Evolutionary conservation across 2,888 invertebrate species (phyloP).

Genomic region (Ormyrus nitidulus): DNA sequence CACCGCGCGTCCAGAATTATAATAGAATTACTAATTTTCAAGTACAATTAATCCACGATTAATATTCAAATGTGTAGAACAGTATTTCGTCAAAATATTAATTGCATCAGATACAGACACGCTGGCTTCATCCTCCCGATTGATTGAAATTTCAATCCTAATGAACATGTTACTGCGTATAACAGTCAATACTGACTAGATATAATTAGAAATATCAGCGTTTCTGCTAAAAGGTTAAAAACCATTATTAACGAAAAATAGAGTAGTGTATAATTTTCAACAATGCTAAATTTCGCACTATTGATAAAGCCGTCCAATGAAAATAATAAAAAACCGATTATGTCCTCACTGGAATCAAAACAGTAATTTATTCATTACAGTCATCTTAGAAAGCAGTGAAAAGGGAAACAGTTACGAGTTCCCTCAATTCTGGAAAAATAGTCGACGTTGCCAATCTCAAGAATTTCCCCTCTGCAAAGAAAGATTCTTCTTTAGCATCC

Average conservation of each 20-base stretch:
- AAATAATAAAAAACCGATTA: no score
- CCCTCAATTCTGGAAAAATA: not conserved
- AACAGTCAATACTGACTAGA: not conserved
- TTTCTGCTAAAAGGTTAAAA: no score
- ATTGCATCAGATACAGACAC: slow-evolving; percentile 35
- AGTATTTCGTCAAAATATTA: slow-evolving; percentile 36
- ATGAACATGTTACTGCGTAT: slow-evolving; percentile 17
- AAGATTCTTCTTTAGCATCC: slow-evolving; percentile 8
- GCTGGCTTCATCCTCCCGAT: slow-evolving; percentile 17
- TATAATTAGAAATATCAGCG: no score
- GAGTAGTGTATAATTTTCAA: no score
- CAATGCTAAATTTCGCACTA: no score
- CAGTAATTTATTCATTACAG: no score
- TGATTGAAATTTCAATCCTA: slow-evolving; percentile 31
- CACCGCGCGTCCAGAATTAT: slow-evolving; percentile 5
- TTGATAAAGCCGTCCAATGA: no score
- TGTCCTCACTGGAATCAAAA: no score
- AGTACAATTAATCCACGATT: slow-evolving; percentile 42
- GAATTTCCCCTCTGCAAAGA: slow-evolving; percentile 10
- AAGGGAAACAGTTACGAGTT: no score
- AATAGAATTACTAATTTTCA: slow-evolving; percentile 39
- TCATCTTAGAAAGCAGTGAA: no score
- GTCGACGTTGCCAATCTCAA: slow-evolving; percentile 19
- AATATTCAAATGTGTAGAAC: slow-evolving; percentile 24
- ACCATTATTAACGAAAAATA: no score